Evolutionary conservation across 2,797 vertebrate genomes (phyloP).

Genomic region (Pogoniulus pusillus): DNA sequence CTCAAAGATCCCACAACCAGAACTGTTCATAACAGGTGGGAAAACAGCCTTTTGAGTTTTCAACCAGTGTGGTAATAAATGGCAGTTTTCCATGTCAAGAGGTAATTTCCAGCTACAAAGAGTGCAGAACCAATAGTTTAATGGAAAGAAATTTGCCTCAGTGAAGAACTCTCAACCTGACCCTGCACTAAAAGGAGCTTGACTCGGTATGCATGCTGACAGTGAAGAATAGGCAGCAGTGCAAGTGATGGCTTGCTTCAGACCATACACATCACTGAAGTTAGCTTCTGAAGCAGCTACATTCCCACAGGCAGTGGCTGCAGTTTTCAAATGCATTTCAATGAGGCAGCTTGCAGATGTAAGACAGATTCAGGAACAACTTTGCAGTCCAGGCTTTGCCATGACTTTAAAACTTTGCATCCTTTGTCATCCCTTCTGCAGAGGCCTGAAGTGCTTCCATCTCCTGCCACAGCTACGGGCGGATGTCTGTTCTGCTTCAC

Average conservation of each 20-base stretch:
- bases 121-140: background rate
- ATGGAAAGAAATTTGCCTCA: background rate
- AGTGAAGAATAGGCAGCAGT: background rate
- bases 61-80: background rate
- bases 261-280: background rate
- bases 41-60: background rate
- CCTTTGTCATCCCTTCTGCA: background rate
- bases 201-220: background rate
- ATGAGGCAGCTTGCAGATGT: background rate
- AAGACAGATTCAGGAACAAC: background rate
- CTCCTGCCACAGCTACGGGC: background rate
- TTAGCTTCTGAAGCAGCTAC: background rate
- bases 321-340: background rate
- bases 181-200: background rate
- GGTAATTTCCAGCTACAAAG: background rate
- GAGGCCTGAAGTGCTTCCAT: background rate
- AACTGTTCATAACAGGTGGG: background rate
- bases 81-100: background rate
- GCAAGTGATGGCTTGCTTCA: slow-evolving; percentile 22
- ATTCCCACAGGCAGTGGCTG: background rate
- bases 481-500: background rate
- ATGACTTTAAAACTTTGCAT: background rate
- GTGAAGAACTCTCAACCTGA: background rate
- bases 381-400: background rate
- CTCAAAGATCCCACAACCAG: background rate